These are phyloP conservation scores for Bos taurus DNA, from an alignment of 2,113 vertebrate genomes.

Conservation along the genomic window DNA sequence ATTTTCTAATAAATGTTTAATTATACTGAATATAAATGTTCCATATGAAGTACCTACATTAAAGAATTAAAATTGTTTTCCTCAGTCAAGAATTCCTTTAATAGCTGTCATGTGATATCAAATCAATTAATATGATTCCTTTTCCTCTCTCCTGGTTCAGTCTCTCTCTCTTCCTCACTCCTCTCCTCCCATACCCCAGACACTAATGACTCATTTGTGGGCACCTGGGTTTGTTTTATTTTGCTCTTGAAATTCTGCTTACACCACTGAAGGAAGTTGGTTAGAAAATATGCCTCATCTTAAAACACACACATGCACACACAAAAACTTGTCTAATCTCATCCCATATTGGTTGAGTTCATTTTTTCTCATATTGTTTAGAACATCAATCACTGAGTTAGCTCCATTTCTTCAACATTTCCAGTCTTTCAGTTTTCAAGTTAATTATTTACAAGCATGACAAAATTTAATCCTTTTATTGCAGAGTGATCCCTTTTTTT, in stretches of 20 bases:
- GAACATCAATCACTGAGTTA: slow-evolving; percentile 31
- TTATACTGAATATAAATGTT: not conserved
- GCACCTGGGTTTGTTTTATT: not conserved
- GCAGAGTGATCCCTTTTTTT: slow-evolving; percentile 11
- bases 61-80: slow-evolving; percentile 10
- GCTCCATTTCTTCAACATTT: slow-evolving; percentile 41
- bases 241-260: not conserved
- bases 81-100: not conserved
- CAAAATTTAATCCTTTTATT: slow-evolving; percentile 62
- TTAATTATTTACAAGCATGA: slow-evolving; percentile 59
- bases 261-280: not conserved
- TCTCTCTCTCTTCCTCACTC: not conserved
- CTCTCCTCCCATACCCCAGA: too few relatives aligned
- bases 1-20: not conserved
- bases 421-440: slow-evolving; percentile 40
- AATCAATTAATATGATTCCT: not conserved
- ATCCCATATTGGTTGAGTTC: slow-evolving; percentile 14
- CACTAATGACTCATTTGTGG: not conserved
- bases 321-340: not conserved
- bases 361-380: slow-evolving; percentile 37
- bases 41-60: not conserved
- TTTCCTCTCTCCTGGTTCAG: not conserved
- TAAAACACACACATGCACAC: not conserved
- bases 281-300: not conserved
- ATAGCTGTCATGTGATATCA: not conserved